These are phyloP conservation scores for Epizoanthus rinbou DNA, from an alignment of 92 coral and sea anemone genomes.

Conservation along the genomic window DNA sequence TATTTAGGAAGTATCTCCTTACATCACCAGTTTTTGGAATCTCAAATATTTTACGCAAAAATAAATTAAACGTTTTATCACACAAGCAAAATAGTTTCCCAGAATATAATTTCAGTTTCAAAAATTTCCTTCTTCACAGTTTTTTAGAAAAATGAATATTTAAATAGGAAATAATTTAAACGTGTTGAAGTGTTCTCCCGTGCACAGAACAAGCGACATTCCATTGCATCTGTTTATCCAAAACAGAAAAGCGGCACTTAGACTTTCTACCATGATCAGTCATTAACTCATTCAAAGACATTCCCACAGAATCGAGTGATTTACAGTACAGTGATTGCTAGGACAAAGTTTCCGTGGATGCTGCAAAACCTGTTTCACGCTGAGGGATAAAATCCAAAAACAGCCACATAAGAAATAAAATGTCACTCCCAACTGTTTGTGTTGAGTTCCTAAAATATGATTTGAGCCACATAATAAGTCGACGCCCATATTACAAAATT, in stretches of 20 bases:
- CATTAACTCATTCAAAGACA: conserved; percentile 32
- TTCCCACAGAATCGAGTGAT: conserved; percentile 10
- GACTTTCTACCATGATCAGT: conserved; percentile 23
- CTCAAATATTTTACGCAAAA: too few relatives aligned
- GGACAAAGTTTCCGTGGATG: not conserved
- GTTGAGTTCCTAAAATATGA: too few relatives aligned
- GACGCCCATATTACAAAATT: too few relatives aligned
- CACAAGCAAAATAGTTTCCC: not conserved
- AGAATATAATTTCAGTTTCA: not conserved
- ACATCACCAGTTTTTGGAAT: too few relatives aligned
- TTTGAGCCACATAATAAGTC: too few relatives aligned
- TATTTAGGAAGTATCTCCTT: too few relatives aligned
- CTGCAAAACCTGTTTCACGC: not conserved
- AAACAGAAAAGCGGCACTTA: conserved; percentile 8
- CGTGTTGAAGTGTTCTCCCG: not conserved
- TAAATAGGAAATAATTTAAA: not conserved
- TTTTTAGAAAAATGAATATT: not conserved
- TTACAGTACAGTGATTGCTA: conserved; percentile 3
- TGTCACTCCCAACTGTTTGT: too few relatives aligned
- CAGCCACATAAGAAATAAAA: too few relatives aligned
- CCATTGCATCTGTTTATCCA: not conserved
- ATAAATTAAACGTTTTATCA: not conserved
- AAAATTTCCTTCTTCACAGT: not conserved
- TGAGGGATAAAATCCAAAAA: too few relatives aligned
- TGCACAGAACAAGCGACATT: not conserved